Evolutionary conservation across 2,113 vertebrate species (phyloP), one percentile per base, ranked within the genome.

Genomic region (Sakesphorus luctuosus): DNA sequence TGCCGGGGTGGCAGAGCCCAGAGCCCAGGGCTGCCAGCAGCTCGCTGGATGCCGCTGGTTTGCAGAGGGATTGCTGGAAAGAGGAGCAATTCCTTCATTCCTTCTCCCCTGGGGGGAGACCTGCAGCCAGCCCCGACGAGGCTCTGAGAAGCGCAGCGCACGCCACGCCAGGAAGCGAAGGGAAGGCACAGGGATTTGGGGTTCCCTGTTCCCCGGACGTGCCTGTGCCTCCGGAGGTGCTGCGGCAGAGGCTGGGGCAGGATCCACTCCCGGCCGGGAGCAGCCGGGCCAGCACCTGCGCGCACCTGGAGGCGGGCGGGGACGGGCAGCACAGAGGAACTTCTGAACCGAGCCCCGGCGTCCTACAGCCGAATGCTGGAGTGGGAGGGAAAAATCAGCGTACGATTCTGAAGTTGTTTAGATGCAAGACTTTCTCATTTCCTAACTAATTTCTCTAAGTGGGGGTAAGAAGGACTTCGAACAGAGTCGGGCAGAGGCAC

Each of bases 211-310:
- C 59, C 15, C 40, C 35, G 12, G 2, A 1, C 17, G 0, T 0
- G 3, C 6, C 35, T 25, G 11, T 0, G 63, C 53, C 19, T 16
- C 56, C 1, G 9, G 0, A 0, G 3, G 50, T 7, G 40, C 33
- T 0, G 23, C 28, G 16, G 59, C 4, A 50, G 47, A 5, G 2
- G 36, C 35, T 3, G 11, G 62, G 35, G 63, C 55, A 29, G 38
- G 21, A n/a, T 35, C 35, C 75, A 3, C 35, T 38, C 78, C 44
- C 18, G 2, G 26, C 31, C 2, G 15, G 52, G 21, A 5, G 26
- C 47, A 9, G 72, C 31, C 8, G 3, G 18, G 40, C 56, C 6
- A 18, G 43, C 66, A 44, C 55, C 78, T 23, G 79, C 2, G 5
- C 1, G 1, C 17, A 2, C 18, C 2, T 4, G 62, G 69, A 26